Conservation (phyloP, 1,140 invertebrate genomes). For the Brachystomella parvula region DNA sequence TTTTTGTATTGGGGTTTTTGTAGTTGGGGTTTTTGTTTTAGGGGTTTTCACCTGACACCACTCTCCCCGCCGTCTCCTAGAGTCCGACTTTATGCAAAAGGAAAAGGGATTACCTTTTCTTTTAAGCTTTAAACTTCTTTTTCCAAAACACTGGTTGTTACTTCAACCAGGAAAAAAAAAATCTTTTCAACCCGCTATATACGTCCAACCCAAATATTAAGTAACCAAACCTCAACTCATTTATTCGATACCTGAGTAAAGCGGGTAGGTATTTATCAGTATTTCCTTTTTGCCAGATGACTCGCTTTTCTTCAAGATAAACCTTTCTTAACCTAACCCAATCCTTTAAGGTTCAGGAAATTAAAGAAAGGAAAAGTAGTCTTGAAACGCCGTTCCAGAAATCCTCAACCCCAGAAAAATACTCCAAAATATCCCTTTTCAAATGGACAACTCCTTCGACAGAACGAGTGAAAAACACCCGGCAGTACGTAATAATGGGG, state of each 20-base stretch:
- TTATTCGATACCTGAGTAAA: conserved; percentile 8
- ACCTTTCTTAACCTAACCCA: neutral
- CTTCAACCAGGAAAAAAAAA: neutral
- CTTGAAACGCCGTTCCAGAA: too few species aligned
- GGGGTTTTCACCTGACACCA: too few species aligned
- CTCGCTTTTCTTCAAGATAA: conserved; percentile 4
- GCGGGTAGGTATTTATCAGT: conserved; percentile 1
- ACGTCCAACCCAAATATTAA: conserved; percentile 8
- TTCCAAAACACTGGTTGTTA: neutral
- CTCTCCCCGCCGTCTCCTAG: conserved; percentile 4
- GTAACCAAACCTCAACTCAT: conserved; percentile 10
- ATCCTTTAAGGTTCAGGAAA: conserved; percentile 2
- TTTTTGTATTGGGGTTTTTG: too few species aligned
- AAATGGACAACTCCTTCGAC: too few species aligned
- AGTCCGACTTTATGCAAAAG: conserved; percentile 18
- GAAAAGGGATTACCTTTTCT: conserved; percentile 15
- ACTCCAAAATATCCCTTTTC: too few species aligned
- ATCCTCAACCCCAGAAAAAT: too few species aligned
- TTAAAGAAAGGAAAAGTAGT: neutral
- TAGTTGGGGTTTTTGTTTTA: too few species aligned
- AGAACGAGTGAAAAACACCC: too few species aligned
- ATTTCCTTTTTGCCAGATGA: conserved; percentile 11
- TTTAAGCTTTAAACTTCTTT: conserved; percentile 14
- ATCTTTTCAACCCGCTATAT: too few species aligned
- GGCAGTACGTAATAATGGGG: too few species aligned